phyloP scores from a whole-genome alignment of 1,140 invertebrate species.

The Aphaenogaster floridana region DNA sequence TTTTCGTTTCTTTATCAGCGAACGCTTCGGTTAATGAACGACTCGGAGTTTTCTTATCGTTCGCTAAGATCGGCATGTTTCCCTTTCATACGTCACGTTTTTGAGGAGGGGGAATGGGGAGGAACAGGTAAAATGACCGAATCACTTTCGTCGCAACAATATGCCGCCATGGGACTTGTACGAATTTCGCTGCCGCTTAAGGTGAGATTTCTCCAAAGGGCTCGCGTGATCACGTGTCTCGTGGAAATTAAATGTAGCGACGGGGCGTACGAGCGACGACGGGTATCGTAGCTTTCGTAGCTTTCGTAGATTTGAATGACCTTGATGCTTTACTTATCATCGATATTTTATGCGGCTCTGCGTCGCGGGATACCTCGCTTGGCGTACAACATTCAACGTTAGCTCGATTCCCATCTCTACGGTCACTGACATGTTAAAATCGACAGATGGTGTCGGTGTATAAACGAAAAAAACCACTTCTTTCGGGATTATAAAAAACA shows the following conservation, averaged over 20 bases:
- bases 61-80: conserved; percentile 1
- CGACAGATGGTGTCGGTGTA: neutral
- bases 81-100: neutral
- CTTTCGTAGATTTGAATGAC: conserved; percentile 36
- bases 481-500: neutral
- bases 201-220: conserved; percentile 26
- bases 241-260: conserved; percentile 49
- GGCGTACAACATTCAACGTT: neutral
- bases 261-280: neutral
- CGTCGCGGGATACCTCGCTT: neutral
- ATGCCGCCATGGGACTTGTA: conserved; percentile 12
- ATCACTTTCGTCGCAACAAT: neutral
- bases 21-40: conserved; percentile 32
- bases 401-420: neutral
- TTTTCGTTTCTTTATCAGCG: conserved; percentile 12
- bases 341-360: conserved; percentile 24
- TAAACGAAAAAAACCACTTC: neutral
- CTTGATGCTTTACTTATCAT: conserved; percentile 55
- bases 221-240: conserved; percentile 60
- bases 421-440: neutral
- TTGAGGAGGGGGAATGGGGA: neutral
- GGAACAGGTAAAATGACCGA: conserved; percentile 28
- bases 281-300: conserved; percentile 21
- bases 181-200: conserved; percentile 44
- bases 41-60: conserved; percentile 28